Percentiles rank a stretch among this genome's conserved stretches.
Conservation (phyloP, 2,113 vertebrate species). For the Hyaena hyaena region DNA sequence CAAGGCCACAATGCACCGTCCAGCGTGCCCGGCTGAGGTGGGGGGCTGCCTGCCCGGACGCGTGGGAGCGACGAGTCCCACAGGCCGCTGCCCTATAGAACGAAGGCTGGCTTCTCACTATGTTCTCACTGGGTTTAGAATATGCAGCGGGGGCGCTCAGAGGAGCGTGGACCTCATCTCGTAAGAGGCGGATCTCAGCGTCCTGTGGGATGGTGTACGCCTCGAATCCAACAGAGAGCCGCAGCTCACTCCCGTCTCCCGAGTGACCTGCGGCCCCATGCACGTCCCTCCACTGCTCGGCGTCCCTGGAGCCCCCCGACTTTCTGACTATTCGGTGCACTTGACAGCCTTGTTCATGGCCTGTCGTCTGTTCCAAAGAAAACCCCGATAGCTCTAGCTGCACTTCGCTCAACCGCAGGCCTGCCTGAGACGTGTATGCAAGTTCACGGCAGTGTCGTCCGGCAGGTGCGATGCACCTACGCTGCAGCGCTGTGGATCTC, state of each 20-base stretch:
- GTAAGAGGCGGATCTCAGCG: fast-evolving
- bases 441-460: fast-evolving
- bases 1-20: fast-evolving
- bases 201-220: fast-evolving
- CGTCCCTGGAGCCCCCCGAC: fast-evolving
- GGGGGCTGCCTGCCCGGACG: neutral
- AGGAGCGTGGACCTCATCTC: fast-evolving
- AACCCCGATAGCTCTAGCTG: fast-evolving
- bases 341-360: neutral
- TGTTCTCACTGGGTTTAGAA: fast-evolving
- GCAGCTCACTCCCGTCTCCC: fast-evolving
- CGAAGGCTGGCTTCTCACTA: no score
- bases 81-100: neutral
- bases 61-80: fast-evolving
- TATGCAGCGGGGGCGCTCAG: fast-evolving
- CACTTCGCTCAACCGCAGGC: fast-evolving
- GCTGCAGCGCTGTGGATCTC: fast-evolving
- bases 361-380: neutral
- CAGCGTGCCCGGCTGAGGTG: fast-evolving
- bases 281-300: fast-evolving
- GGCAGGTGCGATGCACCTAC: fast-evolving
- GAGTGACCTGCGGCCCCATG: fast-evolving
- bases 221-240: neutral
- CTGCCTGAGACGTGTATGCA: fast-evolving
- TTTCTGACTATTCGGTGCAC: fast-evolving